These are phyloP conservation scores for Chaetogeoica ovagalla DNA, from an alignment of 2,888 invertebrate species.

Conservation along the genomic window DNA sequence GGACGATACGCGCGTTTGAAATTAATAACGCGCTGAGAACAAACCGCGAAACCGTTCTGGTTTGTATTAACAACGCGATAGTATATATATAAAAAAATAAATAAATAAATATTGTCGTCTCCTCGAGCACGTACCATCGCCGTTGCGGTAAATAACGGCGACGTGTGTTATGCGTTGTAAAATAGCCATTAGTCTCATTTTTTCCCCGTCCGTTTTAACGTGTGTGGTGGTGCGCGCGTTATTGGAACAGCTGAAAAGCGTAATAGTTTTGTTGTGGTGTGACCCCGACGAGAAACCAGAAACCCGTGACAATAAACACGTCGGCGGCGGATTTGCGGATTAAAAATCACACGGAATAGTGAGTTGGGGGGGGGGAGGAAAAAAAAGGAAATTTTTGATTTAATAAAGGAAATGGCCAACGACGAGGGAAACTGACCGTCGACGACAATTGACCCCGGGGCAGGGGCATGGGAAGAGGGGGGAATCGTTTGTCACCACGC, in stretches of 20 bases:
- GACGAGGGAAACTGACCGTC: conserved; percentile 49
- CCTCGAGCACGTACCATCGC: not conserved
- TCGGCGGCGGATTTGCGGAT: conserved; percentile 13
- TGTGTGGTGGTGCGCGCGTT: not conserved
- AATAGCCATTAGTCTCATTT: conserved; percentile 46
- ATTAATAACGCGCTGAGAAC: too few relatives aligned
- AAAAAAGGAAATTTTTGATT: conserved; percentile 30
- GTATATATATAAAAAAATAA: too few relatives aligned
- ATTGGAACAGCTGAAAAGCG: conserved; percentile 51
- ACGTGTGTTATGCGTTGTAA: not conserved
- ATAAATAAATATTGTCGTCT: too few relatives aligned
- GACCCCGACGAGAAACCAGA: conserved; percentile 36
- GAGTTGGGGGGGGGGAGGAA: not conserved
- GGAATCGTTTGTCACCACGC: conserved; percentile 42
- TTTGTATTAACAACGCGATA: too few relatives aligned
- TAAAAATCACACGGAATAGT: conserved; percentile 7
- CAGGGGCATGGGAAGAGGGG: too few relatives aligned
- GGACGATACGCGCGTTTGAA: too few relatives aligned
- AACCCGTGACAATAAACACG: conserved; percentile 49
- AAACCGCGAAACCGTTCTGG: too few relatives aligned
- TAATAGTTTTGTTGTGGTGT: conserved; percentile 2
- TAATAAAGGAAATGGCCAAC: conserved; percentile 35
- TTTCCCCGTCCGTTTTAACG: conserved; percentile 13
- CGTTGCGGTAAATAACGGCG: not conserved
- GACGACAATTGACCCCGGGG: too few relatives aligned